Evolutionary conservation across 2,113 vertebrate genomes (phyloP).

Genomic region (Myocastor coypus): DNA sequence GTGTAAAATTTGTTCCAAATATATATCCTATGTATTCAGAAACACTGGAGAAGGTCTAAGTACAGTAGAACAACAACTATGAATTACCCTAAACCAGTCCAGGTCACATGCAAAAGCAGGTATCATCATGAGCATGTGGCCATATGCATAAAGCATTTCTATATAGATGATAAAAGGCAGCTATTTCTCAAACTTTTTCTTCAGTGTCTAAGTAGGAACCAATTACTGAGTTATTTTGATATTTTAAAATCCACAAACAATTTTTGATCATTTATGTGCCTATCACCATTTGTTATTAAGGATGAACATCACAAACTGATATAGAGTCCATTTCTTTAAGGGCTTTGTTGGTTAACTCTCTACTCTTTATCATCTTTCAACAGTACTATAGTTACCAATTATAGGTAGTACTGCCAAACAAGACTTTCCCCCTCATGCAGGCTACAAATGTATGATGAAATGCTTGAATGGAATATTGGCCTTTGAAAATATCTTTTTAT

Average conservation of each 20-base stretch:
- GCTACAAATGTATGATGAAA: conserved; percentile 51
- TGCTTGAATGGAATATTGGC: conserved; percentile 17
- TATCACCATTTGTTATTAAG: background rate
- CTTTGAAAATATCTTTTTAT: conserved; percentile 45
- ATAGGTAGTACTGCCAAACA: conserved; percentile 32
- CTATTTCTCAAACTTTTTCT: conserved; percentile 10
- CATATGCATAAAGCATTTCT: conserved; percentile 44
- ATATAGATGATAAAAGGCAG: background rate
- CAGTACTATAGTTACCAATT: conserved; percentile 42
- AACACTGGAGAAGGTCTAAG: conserved; percentile 48
- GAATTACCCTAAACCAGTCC: conserved; percentile 32
- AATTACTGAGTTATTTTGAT: conserved; percentile 42
- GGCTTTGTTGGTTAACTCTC: conserved; percentile 15
- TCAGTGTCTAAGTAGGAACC: conserved; percentile 8
- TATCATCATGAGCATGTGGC: background rate
- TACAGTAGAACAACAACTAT: conserved; percentile 38
- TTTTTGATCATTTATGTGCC: background rate
- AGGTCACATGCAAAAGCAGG: conserved; percentile 17
- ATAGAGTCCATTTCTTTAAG: background rate
- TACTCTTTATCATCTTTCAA: background rate
- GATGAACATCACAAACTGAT: conserved; percentile 42
- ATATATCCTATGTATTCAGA: conserved; percentile 36
- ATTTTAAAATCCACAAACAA: conserved; percentile 34
- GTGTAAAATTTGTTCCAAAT: conserved; percentile 30
- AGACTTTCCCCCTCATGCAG: background rate